These are phyloP conservation scores for Athetis lepigone DNA, from an alignment of 2,888 invertebrate genomes.

Conservation along the genomic window DNA sequence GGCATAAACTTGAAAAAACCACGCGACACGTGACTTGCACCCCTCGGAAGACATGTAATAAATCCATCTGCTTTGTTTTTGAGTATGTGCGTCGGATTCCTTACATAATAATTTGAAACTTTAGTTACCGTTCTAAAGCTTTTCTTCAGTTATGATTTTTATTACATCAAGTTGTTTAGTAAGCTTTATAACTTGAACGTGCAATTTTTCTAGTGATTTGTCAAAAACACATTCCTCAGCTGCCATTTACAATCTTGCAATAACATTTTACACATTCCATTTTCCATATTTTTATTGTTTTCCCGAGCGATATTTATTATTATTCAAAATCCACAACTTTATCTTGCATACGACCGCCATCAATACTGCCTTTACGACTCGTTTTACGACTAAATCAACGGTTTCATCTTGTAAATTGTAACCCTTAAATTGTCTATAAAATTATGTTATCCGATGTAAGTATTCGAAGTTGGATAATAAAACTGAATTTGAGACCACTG, in stretches of 20 bases:
- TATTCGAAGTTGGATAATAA: slow-evolving; percentile 76
- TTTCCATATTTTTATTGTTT: slow-evolving; percentile 47
- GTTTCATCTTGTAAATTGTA: slow-evolving; percentile 83
- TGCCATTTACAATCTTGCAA: slow-evolving; percentile 15
- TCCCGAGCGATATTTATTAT: slow-evolving; percentile 52
- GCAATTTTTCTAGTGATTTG: slow-evolving; percentile 15
- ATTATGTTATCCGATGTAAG: slow-evolving; percentile 78
- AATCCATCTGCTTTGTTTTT: slow-evolving; percentile 55
- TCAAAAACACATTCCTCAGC: slow-evolving; percentile 8
- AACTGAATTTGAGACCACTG: slow-evolving; percentile 69
- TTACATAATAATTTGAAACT: slow-evolving; percentile 4
- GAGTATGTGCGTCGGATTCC: slow-evolving; percentile 20
- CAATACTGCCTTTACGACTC: slow-evolving; percentile 80
- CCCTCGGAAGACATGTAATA: slow-evolving; percentile 55
- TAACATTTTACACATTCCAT: slow-evolving; percentile 40
- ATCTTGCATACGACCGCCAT: slow-evolving; percentile 77
- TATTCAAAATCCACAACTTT: slow-evolving; percentile 80
- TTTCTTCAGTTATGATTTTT: not conserved
- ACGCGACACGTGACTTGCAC: slow-evolving; percentile 65
- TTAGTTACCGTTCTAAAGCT: not conserved
- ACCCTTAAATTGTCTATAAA: slow-evolving; percentile 83
- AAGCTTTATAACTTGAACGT: not conserved
- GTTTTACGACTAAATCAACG: slow-evolving; percentile 86
- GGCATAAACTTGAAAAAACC: slow-evolving; percentile 72
- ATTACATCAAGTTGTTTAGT: not conserved